Evolutionary conservation across 1,140 invertebrate species (phyloP).

Genomic region (Leptopilina clavipes): DNA sequence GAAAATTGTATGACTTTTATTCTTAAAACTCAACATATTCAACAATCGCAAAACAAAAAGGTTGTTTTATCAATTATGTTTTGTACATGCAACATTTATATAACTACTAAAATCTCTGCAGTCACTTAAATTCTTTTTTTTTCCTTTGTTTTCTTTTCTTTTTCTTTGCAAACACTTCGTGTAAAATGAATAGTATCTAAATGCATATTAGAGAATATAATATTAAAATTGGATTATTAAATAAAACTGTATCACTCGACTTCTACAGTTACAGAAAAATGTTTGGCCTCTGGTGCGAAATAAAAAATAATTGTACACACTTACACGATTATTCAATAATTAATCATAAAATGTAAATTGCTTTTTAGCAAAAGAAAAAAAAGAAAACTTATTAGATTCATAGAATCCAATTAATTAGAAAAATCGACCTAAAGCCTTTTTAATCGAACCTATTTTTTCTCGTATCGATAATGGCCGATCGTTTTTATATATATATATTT

Average conservation of each 20-base stretch:
- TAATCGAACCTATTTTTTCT: slow-evolving; percentile 25
- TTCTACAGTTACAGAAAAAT: neutral
- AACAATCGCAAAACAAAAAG: slow-evolving; percentile 31
- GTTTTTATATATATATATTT: neutral
- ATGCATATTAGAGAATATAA: slow-evolving; percentile 17
- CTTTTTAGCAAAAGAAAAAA: slow-evolving; percentile 1
- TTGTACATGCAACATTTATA: slow-evolving; percentile 8
- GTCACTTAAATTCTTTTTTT: neutral
- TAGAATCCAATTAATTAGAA: slow-evolving; percentile 33
- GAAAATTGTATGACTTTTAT: slow-evolving; percentile 9
- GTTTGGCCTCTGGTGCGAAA: slow-evolving; percentile 30
- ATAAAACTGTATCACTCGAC: slow-evolving; percentile 6
- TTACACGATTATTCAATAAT: slow-evolving; percentile 21
- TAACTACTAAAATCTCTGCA: slow-evolving; percentile 22
- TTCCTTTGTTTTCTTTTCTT: neutral
- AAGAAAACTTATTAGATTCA: slow-evolving; percentile 22
- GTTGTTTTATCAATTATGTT: slow-evolving; percentile 4
- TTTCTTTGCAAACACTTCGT: slow-evolving; percentile 4
- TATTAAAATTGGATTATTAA: slow-evolving; percentile 31
- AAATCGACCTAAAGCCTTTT: slow-evolving; percentile 29
- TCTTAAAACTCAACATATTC: slow-evolving; percentile 32
- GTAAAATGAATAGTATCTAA: slow-evolving; percentile 21
- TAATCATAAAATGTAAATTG: slow-evolving; percentile 10
- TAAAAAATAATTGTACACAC: slow-evolving; percentile 24
- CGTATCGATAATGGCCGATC: slow-evolving; percentile 20